Evolutionary conservation across 92 coral and sea anemone genomes (phyloP).

Genomic region (Siderastrea siderea): DNA sequence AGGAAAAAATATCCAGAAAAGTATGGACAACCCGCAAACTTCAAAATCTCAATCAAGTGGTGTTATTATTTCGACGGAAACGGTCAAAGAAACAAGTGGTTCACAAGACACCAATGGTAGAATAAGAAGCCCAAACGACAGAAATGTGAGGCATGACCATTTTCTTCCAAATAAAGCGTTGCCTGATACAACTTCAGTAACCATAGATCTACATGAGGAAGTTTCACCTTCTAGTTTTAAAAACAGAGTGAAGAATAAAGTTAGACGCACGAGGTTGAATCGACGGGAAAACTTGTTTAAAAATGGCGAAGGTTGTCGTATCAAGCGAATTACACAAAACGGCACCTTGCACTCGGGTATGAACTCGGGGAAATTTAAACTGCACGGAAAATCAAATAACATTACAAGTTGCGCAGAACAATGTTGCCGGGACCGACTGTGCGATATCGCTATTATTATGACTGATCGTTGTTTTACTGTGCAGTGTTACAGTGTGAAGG

Average conservation of each 20-base stretch:
- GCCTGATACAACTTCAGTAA: not conserved
- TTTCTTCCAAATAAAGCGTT: not conserved
- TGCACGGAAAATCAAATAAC: slow-evolving; percentile 45
- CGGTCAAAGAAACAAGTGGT: not conserved
- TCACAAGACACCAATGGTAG: not conserved
- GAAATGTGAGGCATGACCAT: not conserved
- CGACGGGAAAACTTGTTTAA: not conserved
- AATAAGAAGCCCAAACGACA: not conserved
- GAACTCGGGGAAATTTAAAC: slow-evolving; percentile 64
- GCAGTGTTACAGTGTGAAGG: slow-evolving; percentile 54
- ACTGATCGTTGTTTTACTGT: slow-evolving; percentile 68
- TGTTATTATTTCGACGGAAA: not conserved
- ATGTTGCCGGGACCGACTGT: slow-evolving; percentile 55
- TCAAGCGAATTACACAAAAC: slow-evolving; percentile 35
- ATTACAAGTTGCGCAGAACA: slow-evolving; percentile 54
- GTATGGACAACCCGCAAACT: not conserved
- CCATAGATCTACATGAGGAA: not conserved
- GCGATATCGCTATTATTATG: slow-evolving; percentile 74
- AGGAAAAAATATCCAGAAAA: not conserved
- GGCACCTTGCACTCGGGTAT: slow-evolving; percentile 54
- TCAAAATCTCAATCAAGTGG: not conserved
- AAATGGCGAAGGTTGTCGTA: slow-evolving; percentile 21
- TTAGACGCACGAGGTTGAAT: not conserved
- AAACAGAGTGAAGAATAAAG: not conserved
- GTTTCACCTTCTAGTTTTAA: not conserved